These are phyloP conservation scores for Therioaphis trifolii DNA, from an alignment of 2,888 invertebrate species.

Conservation along the genomic window DNA sequence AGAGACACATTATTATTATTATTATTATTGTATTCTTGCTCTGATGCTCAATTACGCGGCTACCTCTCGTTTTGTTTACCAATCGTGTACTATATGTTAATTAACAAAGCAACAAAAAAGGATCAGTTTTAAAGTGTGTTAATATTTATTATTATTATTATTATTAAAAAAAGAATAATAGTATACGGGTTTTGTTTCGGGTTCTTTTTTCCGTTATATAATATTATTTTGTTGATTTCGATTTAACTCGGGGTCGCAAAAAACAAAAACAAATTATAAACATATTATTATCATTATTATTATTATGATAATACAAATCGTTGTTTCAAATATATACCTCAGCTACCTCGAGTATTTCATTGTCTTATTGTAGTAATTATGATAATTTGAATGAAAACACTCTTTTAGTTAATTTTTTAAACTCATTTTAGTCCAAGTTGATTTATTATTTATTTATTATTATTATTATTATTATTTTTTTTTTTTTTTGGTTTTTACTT, in stretches of 20 bases:
- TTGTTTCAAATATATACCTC: slow-evolving; percentile 36
- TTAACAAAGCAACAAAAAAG: slow-evolving; percentile 45
- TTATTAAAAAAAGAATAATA: slow-evolving; percentile 21
- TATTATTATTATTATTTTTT: too few species aligned
- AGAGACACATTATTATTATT: not conserved
- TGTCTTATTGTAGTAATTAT: not conserved
- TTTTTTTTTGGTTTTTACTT: slow-evolving; percentile 31
- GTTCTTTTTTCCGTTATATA: not conserved
- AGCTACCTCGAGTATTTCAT: slow-evolving; percentile 48
- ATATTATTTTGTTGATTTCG: slow-evolving; percentile 32
- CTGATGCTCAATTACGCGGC: slow-evolving; percentile 57
- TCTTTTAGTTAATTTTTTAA: slow-evolving; percentile 60
- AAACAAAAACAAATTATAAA: not conserved
- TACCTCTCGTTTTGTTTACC: slow-evolving; percentile 60
- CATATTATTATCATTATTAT: too few species aligned
- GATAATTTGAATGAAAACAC: not conserved
- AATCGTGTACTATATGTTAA: slow-evolving; percentile 44
- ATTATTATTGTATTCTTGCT: slow-evolving; percentile 44
- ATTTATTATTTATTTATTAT: slow-evolving; percentile 2
- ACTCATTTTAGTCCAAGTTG: slow-evolving; percentile 59
- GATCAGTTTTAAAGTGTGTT: slow-evolving; percentile 48
- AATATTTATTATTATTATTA: slow-evolving; percentile 16
- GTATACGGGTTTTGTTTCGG: slow-evolving; percentile 51
- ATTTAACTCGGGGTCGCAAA: slow-evolving; percentile 25
- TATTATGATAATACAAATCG: slow-evolving; percentile 17